Conservation (phyloP, 2,113 vertebrate species). For the Nipponia nippon region DNA sequence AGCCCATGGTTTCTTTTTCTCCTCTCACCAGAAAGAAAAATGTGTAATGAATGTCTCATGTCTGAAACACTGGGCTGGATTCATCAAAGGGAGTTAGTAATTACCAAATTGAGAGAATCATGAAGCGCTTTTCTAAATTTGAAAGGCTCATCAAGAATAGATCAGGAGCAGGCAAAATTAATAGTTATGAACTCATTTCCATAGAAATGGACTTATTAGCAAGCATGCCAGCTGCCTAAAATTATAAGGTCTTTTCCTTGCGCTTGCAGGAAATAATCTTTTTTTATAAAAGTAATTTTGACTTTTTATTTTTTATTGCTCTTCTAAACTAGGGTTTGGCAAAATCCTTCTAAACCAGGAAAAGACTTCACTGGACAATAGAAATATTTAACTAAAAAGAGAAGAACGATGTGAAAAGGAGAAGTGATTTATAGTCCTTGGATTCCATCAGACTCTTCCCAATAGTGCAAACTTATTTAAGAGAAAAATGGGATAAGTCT, state of each 20-base stretch:
- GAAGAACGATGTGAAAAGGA: not conserved
- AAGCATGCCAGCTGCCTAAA: conserved; percentile 55
- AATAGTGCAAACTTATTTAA: not conserved
- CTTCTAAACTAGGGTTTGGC: conserved; percentile 7
- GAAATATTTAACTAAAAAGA: not conserved
- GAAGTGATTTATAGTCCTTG: not conserved
- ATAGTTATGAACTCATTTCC: conserved; percentile 70
- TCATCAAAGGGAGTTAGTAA: conserved; percentile 65
- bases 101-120: conserved; percentile 67
- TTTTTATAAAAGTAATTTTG: conserved; percentile 49
- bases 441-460: conserved; percentile 4
- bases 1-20: conserved; percentile 17
- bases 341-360: not conserved
- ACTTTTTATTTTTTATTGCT: conserved; percentile 26
- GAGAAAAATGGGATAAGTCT: conserved; percentile 7
- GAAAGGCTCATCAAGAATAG: conserved; percentile 72
- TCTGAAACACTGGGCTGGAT: conserved; percentile 55
- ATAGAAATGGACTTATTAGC: conserved; percentile 72
- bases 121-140: conserved; percentile 68
- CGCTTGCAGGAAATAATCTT: conserved; percentile 59
- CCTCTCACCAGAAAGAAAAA: conserved; percentile 40
- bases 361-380: not conserved
- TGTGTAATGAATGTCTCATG: conserved; percentile 47
- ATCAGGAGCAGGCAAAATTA: conserved; percentile 68
- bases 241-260: conserved; percentile 60